phyloP scores from a whole-genome alignment of 2,113 vertebrate genomes.

The Gymnocephalus cernua region DNA sequence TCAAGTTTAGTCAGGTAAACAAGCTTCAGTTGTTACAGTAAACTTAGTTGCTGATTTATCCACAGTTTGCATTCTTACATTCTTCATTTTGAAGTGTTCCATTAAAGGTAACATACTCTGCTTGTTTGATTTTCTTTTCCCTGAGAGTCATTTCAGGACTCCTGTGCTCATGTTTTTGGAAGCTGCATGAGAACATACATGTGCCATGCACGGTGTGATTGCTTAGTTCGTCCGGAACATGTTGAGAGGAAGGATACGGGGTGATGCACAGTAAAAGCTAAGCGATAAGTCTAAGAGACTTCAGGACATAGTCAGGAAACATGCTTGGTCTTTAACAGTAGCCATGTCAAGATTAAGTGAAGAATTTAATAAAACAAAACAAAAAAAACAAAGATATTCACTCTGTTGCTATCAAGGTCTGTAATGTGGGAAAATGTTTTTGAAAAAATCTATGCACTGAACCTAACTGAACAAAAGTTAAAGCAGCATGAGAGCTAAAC shows the following conservation, averaged over 20 bases:
- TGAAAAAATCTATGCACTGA: no score
- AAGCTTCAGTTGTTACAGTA: neutral
- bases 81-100: no score
- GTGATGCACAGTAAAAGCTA: neutral
- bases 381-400: no score
- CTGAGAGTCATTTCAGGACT: neutral
- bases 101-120: neutral
- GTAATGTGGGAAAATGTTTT: no score
- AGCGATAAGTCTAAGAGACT: no score
- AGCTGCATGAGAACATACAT: neutral
- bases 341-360: neutral
- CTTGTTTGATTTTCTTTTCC: neutral
- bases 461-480: no score
- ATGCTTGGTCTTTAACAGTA: conserved; percentile 1
- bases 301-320: conserved; percentile 19
- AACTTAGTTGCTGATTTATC: neutral
- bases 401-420: no score
- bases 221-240: conserved; percentile 41
- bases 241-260: conserved; percentile 36
- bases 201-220: neutral
- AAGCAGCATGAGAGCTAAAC: no score
- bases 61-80: neutral
- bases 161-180: neutral
- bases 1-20: no score
- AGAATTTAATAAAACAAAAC: no score